Evolutionary conservation across 1,140 invertebrate genomes (phyloP).

Genomic region (Ceratosolen solmsi): DNA sequence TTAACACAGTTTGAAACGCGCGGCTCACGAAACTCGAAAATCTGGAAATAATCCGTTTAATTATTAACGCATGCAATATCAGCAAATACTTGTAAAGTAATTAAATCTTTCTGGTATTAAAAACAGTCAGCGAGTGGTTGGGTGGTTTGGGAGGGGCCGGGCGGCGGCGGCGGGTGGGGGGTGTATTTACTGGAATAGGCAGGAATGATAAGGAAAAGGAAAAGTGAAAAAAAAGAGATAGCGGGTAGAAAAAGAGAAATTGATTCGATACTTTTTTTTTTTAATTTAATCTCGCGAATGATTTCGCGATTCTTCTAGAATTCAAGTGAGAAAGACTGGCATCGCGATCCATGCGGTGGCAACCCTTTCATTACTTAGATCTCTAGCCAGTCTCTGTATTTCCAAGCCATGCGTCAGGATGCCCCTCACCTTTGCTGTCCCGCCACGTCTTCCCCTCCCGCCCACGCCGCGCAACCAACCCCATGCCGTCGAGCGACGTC

Average conservation of each 20-base stretch:
- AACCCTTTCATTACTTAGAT: constrained; percentile 75
- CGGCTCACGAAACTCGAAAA: not conserved
- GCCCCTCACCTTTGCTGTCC: constrained; percentile 37
- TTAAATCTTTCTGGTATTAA: constrained; percentile 36
- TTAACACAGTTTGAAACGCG: not conserved
- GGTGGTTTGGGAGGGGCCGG: not conserved
- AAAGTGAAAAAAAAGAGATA: not conserved
- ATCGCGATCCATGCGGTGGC: constrained; percentile 46
- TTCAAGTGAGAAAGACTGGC: not conserved
- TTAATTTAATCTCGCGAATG: constrained; percentile 75
- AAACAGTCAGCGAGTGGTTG: not conserved
- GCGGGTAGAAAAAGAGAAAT: constrained; percentile 39
- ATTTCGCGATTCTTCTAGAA: constrained; percentile 72
- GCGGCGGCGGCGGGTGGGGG: not conserved
- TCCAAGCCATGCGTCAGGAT: not conserved
- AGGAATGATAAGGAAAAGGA: not conserved
- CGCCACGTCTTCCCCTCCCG: constrained; percentile 51
- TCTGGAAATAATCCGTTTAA: constrained; percentile 20
- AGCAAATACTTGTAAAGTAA: constrained; percentile 20
- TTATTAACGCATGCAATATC: not conserved
- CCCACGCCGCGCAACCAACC: constrained; percentile 49
- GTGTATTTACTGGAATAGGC: not conserved
- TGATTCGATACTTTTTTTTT: constrained; percentile 66
- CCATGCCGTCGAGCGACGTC: constrained; percentile 65
- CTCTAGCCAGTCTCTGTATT: constrained; percentile 52